Base-by-base conservation (phyloP, 2,113 vertebrate species). In the Mobula hypostoma region DNA sequence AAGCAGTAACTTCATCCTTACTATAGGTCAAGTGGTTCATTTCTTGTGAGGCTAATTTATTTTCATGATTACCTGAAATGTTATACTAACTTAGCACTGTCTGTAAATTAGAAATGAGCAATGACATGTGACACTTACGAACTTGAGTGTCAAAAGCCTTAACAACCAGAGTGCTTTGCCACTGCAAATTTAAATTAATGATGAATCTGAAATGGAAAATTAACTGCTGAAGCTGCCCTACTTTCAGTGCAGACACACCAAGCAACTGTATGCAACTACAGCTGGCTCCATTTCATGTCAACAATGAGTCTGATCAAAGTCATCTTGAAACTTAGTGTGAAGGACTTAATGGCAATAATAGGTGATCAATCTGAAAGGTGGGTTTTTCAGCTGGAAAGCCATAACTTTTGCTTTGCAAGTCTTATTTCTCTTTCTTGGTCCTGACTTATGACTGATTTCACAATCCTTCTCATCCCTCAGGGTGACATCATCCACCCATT, bases 21-120 rank as follows among this genome's bases (percentile, higher is more conserved):
- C 9, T 29, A 14, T 61, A 87, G 56, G 56, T 61, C 83, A 61
- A 61, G 24, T 87, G 11, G 56, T 9, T 58, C 11, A 87, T 61
- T 61, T 87, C 83, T 87, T 87, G 27, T 87, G 27, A 29, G 61
- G 27, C 56, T 87, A 27, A 87, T 87, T 87, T 87, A 87, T 87
- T 87, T 87, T 87, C 56, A 61, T 87, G 48, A 85, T 58, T 85
- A 85, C 48, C 48, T 58, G 82, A 85, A 85, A 58, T 27, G 21
- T 61, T 61, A 87, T 61, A 87, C 61, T 87, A 87, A 61, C 83
- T 61, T 87, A 63, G 24, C 56, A 63, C 83, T 61, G 83, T 21
- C 83, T 2, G 11, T 63, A 58, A 87, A 87, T 61, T 87, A 61
- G 56, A 61, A 61, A 63, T 61, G 56, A 87, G 56, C 83, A 12